Base-by-base conservation (phyloP, 2,113 vertebrate species). In the Nothobranchius furzeri region DNA sequence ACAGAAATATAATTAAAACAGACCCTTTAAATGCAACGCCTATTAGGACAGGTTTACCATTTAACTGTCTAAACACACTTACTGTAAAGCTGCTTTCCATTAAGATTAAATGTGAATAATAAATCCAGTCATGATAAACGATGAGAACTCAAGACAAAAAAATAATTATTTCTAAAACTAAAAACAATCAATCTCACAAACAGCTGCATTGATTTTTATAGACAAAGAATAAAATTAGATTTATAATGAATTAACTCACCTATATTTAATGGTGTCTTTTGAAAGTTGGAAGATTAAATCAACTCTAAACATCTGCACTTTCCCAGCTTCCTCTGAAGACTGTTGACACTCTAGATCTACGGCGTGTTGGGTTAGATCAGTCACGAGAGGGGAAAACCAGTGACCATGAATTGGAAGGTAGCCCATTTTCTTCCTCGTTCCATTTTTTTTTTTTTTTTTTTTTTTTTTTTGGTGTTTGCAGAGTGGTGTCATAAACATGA, bases 321-420 rank as follows among this genome's bases (percentile, higher is more conserved):
- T 0, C 6, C 0, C 54, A 59, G 55, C 14, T 17, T 12, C 9
- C 37, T 65, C 7, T 68, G 56, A 54, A 8, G 9, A 42, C 37
- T 48, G 9, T 1, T 12, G 43, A 10, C 8, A 42, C 7, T 9
- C 6, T 12, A 45, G 43, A 45, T 13, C 9, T 12, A 45, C 12
- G 9, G 11, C 6, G 3, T 45, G 9, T 75, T 84, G 76, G 24
- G 76, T 42, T 82, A 84, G 48, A 71, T 2, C 1, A 3, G 25
- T 80, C 53, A 69, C 65, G 56, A 68, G 62, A 75, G 73, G 58
- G 84, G 78, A 83, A 86, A 48, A 6, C 51, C 67, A 24, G 68
- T 82, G 78, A 17, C 6, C 20, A 2, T 61, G 12, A 9, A 43
- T 75, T 53, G 9, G 14, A 2, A 48, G 37, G 47, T 24, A 14